Base-by-base conservation (phyloP, 2,888 invertebrate genomes). In the Rhingia campestris region DNA sequence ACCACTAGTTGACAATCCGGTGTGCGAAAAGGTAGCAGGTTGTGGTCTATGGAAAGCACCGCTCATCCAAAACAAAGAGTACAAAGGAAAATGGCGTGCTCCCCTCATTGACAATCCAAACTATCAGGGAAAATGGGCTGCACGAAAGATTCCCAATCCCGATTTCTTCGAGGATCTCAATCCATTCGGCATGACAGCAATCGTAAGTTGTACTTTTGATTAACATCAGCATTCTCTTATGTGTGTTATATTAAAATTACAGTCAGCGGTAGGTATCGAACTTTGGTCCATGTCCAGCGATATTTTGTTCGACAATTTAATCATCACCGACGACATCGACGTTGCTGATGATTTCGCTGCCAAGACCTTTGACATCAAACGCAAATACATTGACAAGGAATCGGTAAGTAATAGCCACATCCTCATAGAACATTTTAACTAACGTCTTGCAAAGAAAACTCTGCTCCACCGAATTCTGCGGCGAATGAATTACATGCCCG, bases 251-350 rank as follows among this genome's bases (percentile, higher is more conserved):
- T 33, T 22, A 35, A 30, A 54, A 80, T 90, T 91, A 22, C 89
- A 98, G 98, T 93, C 94, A 89, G 98, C 99, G 22, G 93, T 99
- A 70, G 99, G 99, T 14, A 95, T 99, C 90, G 99, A 99, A 91
- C 92, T 99, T 86, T 99, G 99, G 99, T 98, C 99, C 4, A 99
- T 99, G 98, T 97, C 98, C 0, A 96, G 97, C 82, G 94, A 95
- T 88, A 96, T 99, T 87, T 92, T 98, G 75, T 99, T 99, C 92
- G 99, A 99, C 92, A 99, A 99, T 92, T 93, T 99, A 70, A 93
- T 99, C 81, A 93, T 99, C 77, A 96, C 98, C 0, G 97, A 99
- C 90, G 95, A 97, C 88, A 92, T 94, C 75, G 92, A 91, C 0
- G 93, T 95, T 0, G 97, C 98, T 0, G 93, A 94, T 32, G 93